Evolutionary conservation across 1,140 invertebrate species (phyloP).

Genomic region (Diorhabda sublineata): DNA sequence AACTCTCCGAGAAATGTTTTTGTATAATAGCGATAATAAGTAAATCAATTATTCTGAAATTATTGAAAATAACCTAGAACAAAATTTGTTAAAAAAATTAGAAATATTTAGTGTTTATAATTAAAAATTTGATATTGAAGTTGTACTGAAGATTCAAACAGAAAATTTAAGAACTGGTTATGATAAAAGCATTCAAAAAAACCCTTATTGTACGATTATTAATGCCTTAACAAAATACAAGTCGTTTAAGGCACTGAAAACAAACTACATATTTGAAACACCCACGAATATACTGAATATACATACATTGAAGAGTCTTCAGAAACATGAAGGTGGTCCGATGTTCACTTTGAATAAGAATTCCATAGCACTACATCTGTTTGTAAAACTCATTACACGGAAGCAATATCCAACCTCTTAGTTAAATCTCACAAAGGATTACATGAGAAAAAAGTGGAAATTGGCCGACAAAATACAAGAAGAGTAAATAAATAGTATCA

Average conservation of each 20-base stretch:
- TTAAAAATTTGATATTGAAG: no score
- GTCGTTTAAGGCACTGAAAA: constrained; percentile 24
- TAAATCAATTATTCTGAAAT: no score
- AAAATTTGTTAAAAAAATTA: no score
- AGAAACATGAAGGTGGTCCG: constrained; percentile 33
- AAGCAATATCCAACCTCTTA: constrained; percentile 9
- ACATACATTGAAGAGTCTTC: constrained; percentile 31
- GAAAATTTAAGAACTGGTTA: not conserved
- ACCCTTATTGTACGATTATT: not conserved
- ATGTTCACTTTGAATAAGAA: constrained; percentile 32
- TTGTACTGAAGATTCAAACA: not conserved
- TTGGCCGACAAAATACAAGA: not conserved
- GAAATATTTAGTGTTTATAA: no score
- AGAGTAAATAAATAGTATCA: constrained; percentile 4
- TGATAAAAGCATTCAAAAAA: not conserved
- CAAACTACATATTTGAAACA: constrained; percentile 28
- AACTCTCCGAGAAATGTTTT: no score
- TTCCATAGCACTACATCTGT: constrained; percentile 30
- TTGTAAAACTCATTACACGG: constrained; percentile 28
- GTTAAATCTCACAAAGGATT: constrained; percentile 16
- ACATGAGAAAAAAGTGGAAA: not conserved
- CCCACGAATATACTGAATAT: constrained; percentile 31
- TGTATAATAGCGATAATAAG: no score
- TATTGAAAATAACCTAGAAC: no score
- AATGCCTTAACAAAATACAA: constrained; percentile 18